A percentile compares a stretch with the other conserved stretches of the same genome.
These are phyloP conservation scores for Ceryle rudis DNA, from an alignment of 2,797 vertebrate species.

Conservation along the genomic window DNA sequence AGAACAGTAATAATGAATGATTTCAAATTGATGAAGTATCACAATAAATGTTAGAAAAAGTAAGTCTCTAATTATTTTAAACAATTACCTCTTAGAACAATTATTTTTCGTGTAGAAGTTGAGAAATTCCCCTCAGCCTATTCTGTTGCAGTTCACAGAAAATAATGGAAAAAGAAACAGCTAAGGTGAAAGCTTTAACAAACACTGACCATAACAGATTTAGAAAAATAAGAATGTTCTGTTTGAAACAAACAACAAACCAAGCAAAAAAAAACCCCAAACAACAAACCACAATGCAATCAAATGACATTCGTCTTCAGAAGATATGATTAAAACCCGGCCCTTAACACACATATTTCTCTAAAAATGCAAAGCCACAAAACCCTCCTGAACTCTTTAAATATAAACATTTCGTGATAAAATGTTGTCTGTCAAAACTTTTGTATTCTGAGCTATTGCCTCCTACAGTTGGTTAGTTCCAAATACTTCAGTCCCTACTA, in stretches of 20 bases:
- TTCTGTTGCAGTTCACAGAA: background rate
- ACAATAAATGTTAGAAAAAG: background rate
- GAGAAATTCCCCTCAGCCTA: background rate
- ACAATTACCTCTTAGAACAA: background rate
- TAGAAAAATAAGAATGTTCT: background rate
- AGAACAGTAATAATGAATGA: background rate
- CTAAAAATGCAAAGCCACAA: background rate
- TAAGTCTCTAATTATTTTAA: background rate
- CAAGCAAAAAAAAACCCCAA: no score
- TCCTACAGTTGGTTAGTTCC: background rate
- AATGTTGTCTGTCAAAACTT: background rate
- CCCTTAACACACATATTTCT: background rate
- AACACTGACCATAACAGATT: background rate
- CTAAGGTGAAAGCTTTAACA: background rate
- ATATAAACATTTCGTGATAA: background rate
- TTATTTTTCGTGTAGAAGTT: background rate
- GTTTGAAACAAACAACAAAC: background rate
- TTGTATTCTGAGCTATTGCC: background rate
- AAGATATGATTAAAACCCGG: background rate
- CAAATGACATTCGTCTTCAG: background rate
- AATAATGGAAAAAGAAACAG: background rate
- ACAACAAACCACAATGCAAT: background rate
- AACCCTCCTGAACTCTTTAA: background rate
- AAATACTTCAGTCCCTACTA: background rate
- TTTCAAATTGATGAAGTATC: background rate